Evolutionary conservation across 2,113 vertebrate genomes (phyloP), one percentile per base, ranked within the genome.

Genomic region (Brachyhypopomus occidentalis): DNA sequence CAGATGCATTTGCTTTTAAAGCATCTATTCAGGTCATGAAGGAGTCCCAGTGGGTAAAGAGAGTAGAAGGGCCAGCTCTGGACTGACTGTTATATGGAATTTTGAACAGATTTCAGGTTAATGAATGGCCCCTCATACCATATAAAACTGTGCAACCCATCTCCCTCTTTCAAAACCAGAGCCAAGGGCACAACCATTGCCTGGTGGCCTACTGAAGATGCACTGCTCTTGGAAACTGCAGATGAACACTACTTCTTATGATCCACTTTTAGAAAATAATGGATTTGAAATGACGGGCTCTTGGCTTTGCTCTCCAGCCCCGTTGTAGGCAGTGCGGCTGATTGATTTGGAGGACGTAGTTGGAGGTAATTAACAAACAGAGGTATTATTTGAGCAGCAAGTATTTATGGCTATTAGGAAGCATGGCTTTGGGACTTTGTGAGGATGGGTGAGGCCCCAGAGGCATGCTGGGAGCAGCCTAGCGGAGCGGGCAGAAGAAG

Each of bases 271-370:
- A 55, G 34, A 64, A 45, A 9, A 75, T n/a, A 38, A 62, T 55
- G 23, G 72, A n/a, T 34, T 75, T 64, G 22, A 70, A 58, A 34
- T 7, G n/a, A 20, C 11, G 9, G 70, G 30, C 70, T 72, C 30
- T 63, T 30, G 27, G 62, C 41, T 79, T 41, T 41, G 71, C 48
- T 59, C 48, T 56, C 62, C 25, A 64, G 25, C 56, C 23, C 56
- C 36, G 59, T n/a, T 25, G 12, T n/a, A 17, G 41, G 25, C 14
- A 62, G 45, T 34, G 78, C 71, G 34, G 48, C 55, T 79, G 63
- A 84, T 69, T 62, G 77, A 71, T 60, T 84, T 63, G 63, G 71
- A 84, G 66, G 20, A 8, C 19, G 3, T 8, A 38, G 64, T 36
- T 67, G 30, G 30, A 67, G 64, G 9, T 67, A 30, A 67, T 30